A percentile compares a stretch with the other conserved stretches of the same genome.
Conservation (phyloP, 2,888 invertebrate genomes). For the Geotrupes spiniger region DNA sequence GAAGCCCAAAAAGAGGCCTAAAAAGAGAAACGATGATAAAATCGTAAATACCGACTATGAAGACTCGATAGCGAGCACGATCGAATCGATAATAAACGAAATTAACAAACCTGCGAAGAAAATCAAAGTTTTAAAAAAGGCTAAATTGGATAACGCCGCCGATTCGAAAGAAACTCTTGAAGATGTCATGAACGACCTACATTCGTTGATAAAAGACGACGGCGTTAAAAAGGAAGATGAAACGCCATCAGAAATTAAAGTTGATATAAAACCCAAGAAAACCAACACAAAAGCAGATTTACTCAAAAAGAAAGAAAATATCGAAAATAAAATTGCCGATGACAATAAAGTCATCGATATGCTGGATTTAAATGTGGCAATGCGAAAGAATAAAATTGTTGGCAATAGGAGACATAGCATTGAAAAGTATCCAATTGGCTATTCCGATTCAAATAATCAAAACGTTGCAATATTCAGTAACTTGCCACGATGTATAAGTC, state of each 20-base stretch:
- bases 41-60: conserved; percentile 22
- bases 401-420: conserved; percentile 46
- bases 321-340: conserved; percentile 41
- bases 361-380: conserved; percentile 46
- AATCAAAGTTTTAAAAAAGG: conserved; percentile 18
- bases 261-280: conserved; percentile 25
- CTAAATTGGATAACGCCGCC: conserved; percentile 25
- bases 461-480: conserved; percentile 36
- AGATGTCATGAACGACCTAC: conserved; percentile 45
- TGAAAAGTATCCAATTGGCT: conserved; percentile 44
- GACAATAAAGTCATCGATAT: conserved; percentile 47
- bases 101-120: conserved; percentile 23
- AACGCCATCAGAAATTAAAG: conserved; percentile 34
- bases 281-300: conserved; percentile 20
- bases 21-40: conserved; percentile 24
- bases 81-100: conserved; percentile 28
- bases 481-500: conserved; percentile 41
- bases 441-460: conserved; percentile 29
- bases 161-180: conserved; percentile 35
- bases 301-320: conserved; percentile 42
- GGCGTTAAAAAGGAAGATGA: conserved; percentile 38
- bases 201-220: conserved; percentile 36
- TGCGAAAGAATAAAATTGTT: conserved; percentile 35
- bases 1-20: conserved; percentile 26
- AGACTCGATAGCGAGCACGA: conserved; percentile 23